Conservation (phyloP, 2,888 invertebrate species). For the Horisme vitalbata region DNA sequence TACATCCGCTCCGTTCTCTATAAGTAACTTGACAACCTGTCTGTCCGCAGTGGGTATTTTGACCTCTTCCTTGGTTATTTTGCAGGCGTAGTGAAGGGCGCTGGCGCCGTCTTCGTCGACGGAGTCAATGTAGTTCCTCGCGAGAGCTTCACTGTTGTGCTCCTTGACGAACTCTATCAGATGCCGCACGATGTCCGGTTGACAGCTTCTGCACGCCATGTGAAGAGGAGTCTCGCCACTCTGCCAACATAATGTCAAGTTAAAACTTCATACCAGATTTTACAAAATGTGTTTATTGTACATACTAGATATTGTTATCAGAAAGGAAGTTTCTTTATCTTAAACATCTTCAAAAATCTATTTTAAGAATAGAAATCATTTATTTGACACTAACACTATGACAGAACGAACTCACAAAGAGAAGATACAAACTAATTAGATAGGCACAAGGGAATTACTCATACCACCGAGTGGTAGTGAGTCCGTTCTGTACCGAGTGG, state of each 20-base stretch:
- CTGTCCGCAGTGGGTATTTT: slow-evolving; percentile 88
- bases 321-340: too few species aligned
- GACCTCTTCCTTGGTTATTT: slow-evolving; percentile 92
- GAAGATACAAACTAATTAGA: too few species aligned
- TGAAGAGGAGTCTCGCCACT: slow-evolving; percentile 97
- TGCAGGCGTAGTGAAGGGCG: slow-evolving; percentile 96
- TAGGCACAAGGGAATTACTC: too few species aligned
- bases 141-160: slow-evolving; percentile 88
- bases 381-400: too few species aligned
- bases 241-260: slow-evolving; percentile 83
- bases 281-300: too few species aligned
- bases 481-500: too few species aligned
- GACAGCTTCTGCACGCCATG: slow-evolving; percentile 93
- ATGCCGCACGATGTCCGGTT: slow-evolving; percentile 92
- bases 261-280: too few species aligned
- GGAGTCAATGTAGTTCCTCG: slow-evolving; percentile 93
- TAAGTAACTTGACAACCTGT: slow-evolving; percentile 94
- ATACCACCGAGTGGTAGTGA: too few species aligned
- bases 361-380: too few species aligned
- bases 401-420: too few species aligned
- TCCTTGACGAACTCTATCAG: slow-evolving; percentile 92
- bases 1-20: slow-evolving; percentile 96
- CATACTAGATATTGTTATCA: too few species aligned
- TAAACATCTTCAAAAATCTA: too few species aligned
- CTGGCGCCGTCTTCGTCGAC: slow-evolving; percentile 96